A percentile compares a stretch with the other conserved stretches of the same genome.
Evolutionary conservation across 2,888 invertebrate genomes (phyloP).

Genomic region (Drosophila meridiana): DNA sequence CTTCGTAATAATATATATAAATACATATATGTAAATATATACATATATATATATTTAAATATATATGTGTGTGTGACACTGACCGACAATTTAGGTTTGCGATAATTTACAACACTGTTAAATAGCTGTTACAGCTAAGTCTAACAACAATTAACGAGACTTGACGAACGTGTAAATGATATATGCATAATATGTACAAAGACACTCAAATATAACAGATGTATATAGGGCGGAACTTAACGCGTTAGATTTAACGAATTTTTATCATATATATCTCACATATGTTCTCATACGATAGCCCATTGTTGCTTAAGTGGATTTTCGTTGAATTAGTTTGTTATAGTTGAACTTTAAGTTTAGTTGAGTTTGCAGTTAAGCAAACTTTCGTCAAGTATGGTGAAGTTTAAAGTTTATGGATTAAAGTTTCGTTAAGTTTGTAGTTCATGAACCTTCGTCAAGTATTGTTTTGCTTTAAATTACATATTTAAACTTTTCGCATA

Average conservation of each 20-base stretch:
- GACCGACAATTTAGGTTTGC: conserved; percentile 64
- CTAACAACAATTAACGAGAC: conserved; percentile 51
- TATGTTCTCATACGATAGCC: conserved; percentile 66
- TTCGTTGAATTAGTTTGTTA: neutral
- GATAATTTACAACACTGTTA: conserved; percentile 42
- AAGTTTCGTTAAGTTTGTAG: neutral
- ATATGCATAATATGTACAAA: conserved; percentile 3
- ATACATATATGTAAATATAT: neutral
- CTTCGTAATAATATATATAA: neutral
- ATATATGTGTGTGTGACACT: conserved; percentile 49
- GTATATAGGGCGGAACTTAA: neutral
- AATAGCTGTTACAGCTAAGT: conserved; percentile 16
- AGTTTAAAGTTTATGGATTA: neutral
- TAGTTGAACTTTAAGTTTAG: neutral
- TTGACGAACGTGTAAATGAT: conserved; percentile 37
- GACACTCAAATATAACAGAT: neutral
- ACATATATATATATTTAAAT: neutral
- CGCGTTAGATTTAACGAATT: conserved; percentile 46
- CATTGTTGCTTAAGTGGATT: conserved; percentile 38
- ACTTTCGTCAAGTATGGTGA: conserved; percentile 4
- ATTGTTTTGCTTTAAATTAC: too few relatives aligned
- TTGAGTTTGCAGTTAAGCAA: conserved; percentile 1
- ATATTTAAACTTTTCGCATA: too few relatives aligned
- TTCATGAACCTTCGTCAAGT: too few relatives aligned
- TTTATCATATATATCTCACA: conserved; percentile 61